Evolutionary conservation across 2,888 invertebrate genomes (phyloP).

Genomic region (Stegana nigrithorax): DNA sequence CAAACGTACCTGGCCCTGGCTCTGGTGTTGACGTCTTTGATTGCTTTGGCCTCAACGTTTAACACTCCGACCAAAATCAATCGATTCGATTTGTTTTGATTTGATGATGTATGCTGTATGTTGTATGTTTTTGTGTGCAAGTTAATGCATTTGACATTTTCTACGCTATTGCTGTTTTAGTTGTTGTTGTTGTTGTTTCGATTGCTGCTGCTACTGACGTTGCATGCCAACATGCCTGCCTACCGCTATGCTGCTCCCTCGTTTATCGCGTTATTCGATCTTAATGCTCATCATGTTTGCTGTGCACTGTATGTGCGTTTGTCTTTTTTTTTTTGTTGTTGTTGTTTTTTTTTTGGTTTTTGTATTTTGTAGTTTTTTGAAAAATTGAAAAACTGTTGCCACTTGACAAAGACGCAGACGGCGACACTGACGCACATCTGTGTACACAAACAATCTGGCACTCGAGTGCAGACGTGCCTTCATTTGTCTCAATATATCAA

Average conservation of each 20-base stretch:
- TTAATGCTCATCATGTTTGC: slow-evolving; percentile 58
- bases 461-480: background rate
- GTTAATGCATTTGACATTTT: slow-evolving; percentile 13
- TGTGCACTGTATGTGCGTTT: too few species aligned
- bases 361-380: slow-evolving; percentile 46
- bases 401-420: background rate
- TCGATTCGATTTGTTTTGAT: background rate
- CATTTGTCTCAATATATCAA: slow-evolving; percentile 15
- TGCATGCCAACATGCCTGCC: background rate
- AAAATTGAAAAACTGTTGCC: too few species aligned
- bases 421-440: background rate
- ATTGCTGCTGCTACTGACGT: too few species aligned
- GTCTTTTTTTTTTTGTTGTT: slow-evolving; percentile 17
- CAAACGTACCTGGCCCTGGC: too few species aligned
- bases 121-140: too few species aligned
- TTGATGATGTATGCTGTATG: background rate
- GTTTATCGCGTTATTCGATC: slow-evolving; percentile 56
- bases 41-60: slow-evolving; percentile 30
- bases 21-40: too few species aligned
- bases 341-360: slow-evolving; percentile 15
- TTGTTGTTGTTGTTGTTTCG: too few species aligned
- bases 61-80: too few species aligned
- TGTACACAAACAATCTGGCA: too few species aligned
- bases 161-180: background rate
- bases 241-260: slow-evolving; percentile 28